phyloP scores from a whole-genome alignment of 1,140 invertebrate genomes.

The Anthonomus grandis region DNA sequence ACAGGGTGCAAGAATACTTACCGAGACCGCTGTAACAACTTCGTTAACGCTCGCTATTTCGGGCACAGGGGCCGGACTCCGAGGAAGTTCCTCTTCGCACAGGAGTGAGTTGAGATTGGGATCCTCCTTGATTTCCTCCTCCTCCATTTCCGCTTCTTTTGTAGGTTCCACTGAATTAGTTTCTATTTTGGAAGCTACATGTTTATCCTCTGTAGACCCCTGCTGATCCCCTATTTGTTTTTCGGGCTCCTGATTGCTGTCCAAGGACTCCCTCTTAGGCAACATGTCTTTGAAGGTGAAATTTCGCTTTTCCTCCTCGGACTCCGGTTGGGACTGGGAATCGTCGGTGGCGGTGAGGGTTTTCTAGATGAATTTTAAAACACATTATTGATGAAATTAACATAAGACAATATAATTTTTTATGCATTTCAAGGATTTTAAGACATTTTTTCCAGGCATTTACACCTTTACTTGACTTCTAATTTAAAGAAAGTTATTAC shows the following conservation, averaged over 20 bases:
- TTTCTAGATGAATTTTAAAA: constrained; percentile 8
- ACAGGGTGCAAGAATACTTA: too few relatives aligned
- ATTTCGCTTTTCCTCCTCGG: constrained; percentile 31
- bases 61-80: constrained; percentile 69
- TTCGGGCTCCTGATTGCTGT: constrained; percentile 22
- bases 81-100: constrained; percentile 87
- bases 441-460: too few relatives aligned
- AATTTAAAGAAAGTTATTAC: too few relatives aligned
- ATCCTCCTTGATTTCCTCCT: constrained; percentile 40
- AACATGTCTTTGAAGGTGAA: constrained; percentile 41
- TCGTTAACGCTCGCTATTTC: constrained; percentile 49
- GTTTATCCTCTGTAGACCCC: too few relatives aligned
- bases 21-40: constrained; percentile 2
- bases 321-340: constrained; percentile 32
- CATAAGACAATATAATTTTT: background rate
- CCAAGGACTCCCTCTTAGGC: constrained; percentile 34
- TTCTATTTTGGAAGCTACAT: constrained; percentile 1
- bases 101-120: constrained; percentile 56
- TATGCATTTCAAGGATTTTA: background rate
- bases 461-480: too few relatives aligned
- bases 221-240: background rate
- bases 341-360: constrained; percentile 31
- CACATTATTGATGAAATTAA: background rate
- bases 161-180: background rate
- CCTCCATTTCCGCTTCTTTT: constrained; percentile 1